Base-by-base conservation (phyloP, 2,888 invertebrate species). In the Eucera pruinosa region DNA sequence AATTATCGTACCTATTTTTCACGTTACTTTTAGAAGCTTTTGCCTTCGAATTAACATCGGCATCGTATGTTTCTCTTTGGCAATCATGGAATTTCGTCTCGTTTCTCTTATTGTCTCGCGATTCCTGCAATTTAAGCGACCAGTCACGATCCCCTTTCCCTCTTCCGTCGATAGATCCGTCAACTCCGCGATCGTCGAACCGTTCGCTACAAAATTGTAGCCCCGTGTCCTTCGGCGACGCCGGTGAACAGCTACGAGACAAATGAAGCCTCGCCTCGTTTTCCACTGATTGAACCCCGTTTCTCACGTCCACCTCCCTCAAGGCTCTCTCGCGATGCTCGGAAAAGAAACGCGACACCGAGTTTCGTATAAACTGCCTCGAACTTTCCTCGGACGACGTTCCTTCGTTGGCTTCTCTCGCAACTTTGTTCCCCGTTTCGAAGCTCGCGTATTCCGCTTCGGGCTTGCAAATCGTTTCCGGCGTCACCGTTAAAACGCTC, bases 401-500 rank as follows among this genome's bases (percentile, higher is more conserved):
- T 54, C 64, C 2, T 47, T 15, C 3, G 58, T 11, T 15, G 27
- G 6, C 9, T 41, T 43, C 5, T 9, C 5, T 0, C 11, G 5
- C 43, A 18, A 27, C n/a, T n/a, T 9, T 18, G 39, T 1, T 33
- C 3, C 30, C 13, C 2, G 9, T 48, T 11, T 11, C 18, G 0
- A 7, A 3, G 1, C 1, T 15, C 0, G 30, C 2, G 0, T n/a
- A 43, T 11, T 48, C 41, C 0, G 41, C 9, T 36, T 7, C 41
- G 0, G 25, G 6, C 20, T 73, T 75, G 3, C 20, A 2, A 5
- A 75, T 65, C 5, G 83, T 64, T 27, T 65, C 72, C 4, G 80
- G 78, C 0, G 61, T 72, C 0, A 84, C 65, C 18, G 82, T 27
- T 54, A 74, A 60, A 6, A 78, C 58, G 6, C 71, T 78, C 0